Evolutionary conservation across 2,888 invertebrate genomes (phyloP), one percentile per base, ranked within the genome.

Genomic region (Tanypteryx hageni): DNA sequence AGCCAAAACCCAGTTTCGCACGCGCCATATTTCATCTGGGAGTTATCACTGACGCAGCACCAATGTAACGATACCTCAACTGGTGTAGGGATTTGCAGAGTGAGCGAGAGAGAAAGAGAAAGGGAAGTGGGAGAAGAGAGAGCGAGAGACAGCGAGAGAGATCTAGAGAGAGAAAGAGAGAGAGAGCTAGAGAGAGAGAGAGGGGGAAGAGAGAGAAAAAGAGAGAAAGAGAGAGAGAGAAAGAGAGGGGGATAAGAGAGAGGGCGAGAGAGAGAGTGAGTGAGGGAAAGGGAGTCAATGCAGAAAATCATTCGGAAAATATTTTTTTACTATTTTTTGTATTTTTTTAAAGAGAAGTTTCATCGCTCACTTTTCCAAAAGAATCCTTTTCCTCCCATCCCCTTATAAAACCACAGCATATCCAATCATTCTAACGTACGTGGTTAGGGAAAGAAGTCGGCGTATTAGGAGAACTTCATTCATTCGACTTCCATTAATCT

Each of bases 1-100:
- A 89, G 11, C 85, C 57, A 85, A 85, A 85, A 56, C 89, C 56
- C 44, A 64, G 4, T 22, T 76, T 44, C 89, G 16, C 61, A 68
- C 44, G 9, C 31, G 64, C 64, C 89, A 89, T 89, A 89, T 89
- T 89, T 89, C 89, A 68, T 56, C 44, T 18, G 64, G 31, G 27
- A 64, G 64, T 44, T 56, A 68, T 68, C 44, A 44, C 61, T 89
- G 64, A 68, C 64, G 44, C 18, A 27, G 64, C n/a, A 27, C 31
- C 61, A 11, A 64, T n/a, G 44, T 89, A 89, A 89, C 83, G 89
- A 89, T 31, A 61, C 68, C 76, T 27, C 44, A 16, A 13, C n/a
- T 44, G 5, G 0, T 7, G 44, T 27, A 76, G 76, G n/a, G 10
- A 76, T 9, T 13, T 13, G 22, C 13, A 27, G 76, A 76, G 44